Evolutionary conservation across 2,113 vertebrate genomes (phyloP).

Genomic region (Camelus dromedarius): DNA sequence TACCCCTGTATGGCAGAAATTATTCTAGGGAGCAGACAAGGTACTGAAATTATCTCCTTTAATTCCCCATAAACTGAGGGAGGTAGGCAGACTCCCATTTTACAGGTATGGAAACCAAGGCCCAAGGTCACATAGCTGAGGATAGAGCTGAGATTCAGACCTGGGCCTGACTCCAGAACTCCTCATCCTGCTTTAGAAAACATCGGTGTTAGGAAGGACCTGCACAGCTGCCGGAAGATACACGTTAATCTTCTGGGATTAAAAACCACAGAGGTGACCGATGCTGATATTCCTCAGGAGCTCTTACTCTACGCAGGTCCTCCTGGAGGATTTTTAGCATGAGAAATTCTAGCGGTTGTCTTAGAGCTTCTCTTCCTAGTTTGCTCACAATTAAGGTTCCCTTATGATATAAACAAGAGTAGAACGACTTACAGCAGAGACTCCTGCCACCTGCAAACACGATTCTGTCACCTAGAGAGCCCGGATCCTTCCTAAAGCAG

Average conservation of each 20-base stretch:
- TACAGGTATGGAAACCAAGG: neutral
- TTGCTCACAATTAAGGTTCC: neutral
- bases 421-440: neutral
- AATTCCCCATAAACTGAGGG: neutral
- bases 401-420: conserved; percentile 52
- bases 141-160: neutral
- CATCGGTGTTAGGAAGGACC: neutral
- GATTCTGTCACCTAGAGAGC: neutral
- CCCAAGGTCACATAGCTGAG: neutral
- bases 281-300: neutral
- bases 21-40: neutral
- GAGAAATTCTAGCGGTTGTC: neutral
- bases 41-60: neutral
- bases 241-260: neutral
- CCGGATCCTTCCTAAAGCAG: neutral
- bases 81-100: neutral
- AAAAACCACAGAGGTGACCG: neutral
- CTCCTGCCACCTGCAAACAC: neutral
- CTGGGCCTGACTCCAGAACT: neutral
- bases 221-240: neutral
- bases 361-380: neutral
- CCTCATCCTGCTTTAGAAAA: conserved; percentile 14
- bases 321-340: neutral
- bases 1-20: neutral
- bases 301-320: neutral